These are phyloP conservation scores for Gallinago jamesoni DNA, from an alignment of 2,113 vertebrate genomes.

Conservation along the genomic window DNA sequence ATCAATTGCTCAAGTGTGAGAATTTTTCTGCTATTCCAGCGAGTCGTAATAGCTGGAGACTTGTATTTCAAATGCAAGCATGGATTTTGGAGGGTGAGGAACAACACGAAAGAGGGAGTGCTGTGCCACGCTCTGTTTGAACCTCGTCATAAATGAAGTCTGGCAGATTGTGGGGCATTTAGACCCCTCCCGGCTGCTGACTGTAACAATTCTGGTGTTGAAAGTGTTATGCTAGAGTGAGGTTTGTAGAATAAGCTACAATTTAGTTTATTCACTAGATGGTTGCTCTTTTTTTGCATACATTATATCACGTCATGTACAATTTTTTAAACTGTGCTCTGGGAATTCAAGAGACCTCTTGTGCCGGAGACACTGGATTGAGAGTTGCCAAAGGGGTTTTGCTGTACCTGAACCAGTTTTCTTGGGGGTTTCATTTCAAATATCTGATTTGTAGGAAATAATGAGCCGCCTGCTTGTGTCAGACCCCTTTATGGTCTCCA, in stretches of 20 bases:
- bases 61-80: not conserved
- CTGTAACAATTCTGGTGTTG: not conserved
- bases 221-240: not conserved
- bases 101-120: not conserved
- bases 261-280: not conserved
- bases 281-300: not conserved
- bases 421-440: not conserved
- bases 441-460: not conserved
- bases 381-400: not conserved
- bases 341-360: not conserved
- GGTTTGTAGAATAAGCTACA: not conserved
- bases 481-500: not conserved
- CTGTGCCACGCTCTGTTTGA: not conserved
- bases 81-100: not conserved
- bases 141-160: not conserved
- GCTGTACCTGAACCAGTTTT: not conserved
- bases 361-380: not conserved
- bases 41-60: not conserved
- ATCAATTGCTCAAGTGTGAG: not conserved
- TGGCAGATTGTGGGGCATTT: not conserved
- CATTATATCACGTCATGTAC: accelerated
- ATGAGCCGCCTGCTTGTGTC: not conserved
- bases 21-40: not conserved
- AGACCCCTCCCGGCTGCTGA: not conserved
- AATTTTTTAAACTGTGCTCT: not conserved